These are phyloP conservation scores for Lycia hirtaria DNA, from an alignment of 2,888 invertebrate species.

Conservation along the genomic window DNA sequence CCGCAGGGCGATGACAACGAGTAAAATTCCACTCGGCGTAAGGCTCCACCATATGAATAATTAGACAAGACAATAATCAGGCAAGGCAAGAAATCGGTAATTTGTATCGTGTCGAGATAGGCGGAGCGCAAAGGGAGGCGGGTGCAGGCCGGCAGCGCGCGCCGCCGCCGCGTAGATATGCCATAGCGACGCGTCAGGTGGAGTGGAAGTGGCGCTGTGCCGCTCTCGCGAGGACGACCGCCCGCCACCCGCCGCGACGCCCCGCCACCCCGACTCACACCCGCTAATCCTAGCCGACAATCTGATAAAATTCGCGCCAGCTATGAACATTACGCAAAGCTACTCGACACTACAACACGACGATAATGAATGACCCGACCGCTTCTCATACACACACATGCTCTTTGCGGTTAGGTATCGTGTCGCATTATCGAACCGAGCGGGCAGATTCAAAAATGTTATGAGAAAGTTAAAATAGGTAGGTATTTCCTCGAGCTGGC, in stretches of 20 bases:
- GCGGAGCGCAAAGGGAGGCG: conserved; percentile 71
- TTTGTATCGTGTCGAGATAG: conserved; percentile 81
- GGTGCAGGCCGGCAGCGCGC: conserved; percentile 67
- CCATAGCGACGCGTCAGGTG: conserved; percentile 85
- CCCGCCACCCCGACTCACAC: conserved; percentile 60
- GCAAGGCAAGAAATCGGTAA: conserved; percentile 83
- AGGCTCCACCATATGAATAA: conserved; percentile 79
- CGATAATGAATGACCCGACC: conserved; percentile 80
- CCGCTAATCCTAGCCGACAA: conserved; percentile 82
- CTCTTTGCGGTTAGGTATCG: conserved; percentile 60
- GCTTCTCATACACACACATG: conserved; percentile 66
- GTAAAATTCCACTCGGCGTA: conserved; percentile 76
- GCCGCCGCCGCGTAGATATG: conserved; percentile 79
- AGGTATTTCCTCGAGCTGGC: conserved; percentile 80
- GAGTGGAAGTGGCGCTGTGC: conserved; percentile 83
- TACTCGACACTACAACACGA: conserved; percentile 75
- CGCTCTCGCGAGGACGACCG: conserved; percentile 73
- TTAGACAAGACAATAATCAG: conserved; percentile 84
- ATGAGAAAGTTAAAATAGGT: conserved; percentile 72
- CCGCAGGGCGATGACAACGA: conserved; percentile 60
- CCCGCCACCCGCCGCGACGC: conserved; percentile 63
- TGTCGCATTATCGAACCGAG: conserved; percentile 67
- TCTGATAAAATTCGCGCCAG: conserved; percentile 85
- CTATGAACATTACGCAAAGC: conserved; percentile 84
- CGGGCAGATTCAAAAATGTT: conserved; percentile 65